Base-by-base conservation (phyloP, 2,888 invertebrate species). In the Habrosyne pyritoides region DNA sequence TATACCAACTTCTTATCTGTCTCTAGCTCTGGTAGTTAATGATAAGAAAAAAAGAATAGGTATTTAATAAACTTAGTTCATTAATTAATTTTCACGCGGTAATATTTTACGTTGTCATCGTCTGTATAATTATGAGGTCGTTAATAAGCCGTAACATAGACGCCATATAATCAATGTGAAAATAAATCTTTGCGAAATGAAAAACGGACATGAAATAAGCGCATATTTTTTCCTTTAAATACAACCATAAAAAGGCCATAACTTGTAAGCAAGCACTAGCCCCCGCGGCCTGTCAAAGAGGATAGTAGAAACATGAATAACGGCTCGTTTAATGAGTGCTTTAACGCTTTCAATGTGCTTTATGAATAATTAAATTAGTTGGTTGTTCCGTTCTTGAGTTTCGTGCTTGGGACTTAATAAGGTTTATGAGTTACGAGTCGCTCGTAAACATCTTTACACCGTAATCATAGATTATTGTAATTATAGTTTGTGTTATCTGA, bases 321-420 rank as follows among this genome's bases (percentile, higher is more conserved):
- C 83, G 83, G 75, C 72, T 77, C 66, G 73, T 86, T 87, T 91
- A 92, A 92, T 89, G 90, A 92, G 86, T 87, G 86, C 90, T 86
- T 91, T 91, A 89, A 83, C 91, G 91, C 88, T 88, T 91, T 83
- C 87, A 90, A 92, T 91, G 87, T 89, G 89, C 89, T 89, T 90
- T 91, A 91, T 91, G 91, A 90, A 92, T 92, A 92, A 92, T 91
- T 81, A 91, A 92, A 91, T 92, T 90, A 90, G 91, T 86, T 85
- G 87, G 87, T 90, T 86, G 87, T 90, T 87, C 83, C 86, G 81
- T 87, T 88, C 86, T 87, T 80, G 81, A 88, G 84, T 86, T 87
- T 83, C 83, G 86, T 86, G 84, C 83, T 81, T 75, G 73, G 78
- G 77, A 84, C 80, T 87, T 90, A 89, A 89, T 88, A 83, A 84